Conservation (phyloP, 2,888 invertebrate genomes). For the Rhagonycha lutea region DNA sequence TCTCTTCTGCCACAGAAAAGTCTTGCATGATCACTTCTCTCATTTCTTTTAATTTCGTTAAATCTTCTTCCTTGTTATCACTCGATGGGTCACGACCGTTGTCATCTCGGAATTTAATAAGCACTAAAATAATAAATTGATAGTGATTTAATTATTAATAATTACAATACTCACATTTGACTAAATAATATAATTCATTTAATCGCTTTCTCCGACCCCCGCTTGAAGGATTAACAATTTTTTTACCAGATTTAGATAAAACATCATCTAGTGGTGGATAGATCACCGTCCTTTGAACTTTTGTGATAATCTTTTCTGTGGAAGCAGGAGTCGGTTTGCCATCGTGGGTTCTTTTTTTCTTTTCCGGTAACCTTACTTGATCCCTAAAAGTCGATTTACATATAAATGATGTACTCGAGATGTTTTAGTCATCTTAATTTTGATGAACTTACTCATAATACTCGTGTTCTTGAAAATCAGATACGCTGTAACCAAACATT, state of each 20-base stretch:
- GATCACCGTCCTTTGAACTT: constrained; percentile 66
- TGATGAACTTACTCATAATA: constrained; percentile 70
- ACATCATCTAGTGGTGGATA: constrained; percentile 69
- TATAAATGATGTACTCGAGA: not conserved
- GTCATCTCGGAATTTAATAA: constrained; percentile 76
- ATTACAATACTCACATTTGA: constrained; percentile 61
- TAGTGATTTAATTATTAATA: not conserved
- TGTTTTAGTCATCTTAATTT: not conserved
- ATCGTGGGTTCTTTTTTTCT: constrained; percentile 61
- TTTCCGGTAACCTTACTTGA: constrained; percentile 54
- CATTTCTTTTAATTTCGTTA: constrained; percentile 64
- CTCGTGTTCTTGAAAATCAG: constrained; percentile 84
- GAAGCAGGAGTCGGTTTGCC: constrained; percentile 59
- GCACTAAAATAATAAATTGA: constrained; percentile 56
- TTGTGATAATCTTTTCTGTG: constrained; percentile 59
- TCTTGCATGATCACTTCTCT: constrained; percentile 62
- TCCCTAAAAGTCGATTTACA: constrained; percentile 55
- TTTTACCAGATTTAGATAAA: constrained; percentile 59
- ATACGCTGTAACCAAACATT: constrained; percentile 87
- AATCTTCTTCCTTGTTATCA: constrained; percentile 67
- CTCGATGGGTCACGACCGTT: constrained; percentile 73
- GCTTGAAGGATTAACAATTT: constrained; percentile 55
- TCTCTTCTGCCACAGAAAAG: constrained; percentile 55
- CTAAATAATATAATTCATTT: constrained; percentile 74
- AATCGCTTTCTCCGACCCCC: constrained; percentile 69